Conservation (phyloP, 2,888 invertebrate genomes). For the Salticus scenicus region DNA sequence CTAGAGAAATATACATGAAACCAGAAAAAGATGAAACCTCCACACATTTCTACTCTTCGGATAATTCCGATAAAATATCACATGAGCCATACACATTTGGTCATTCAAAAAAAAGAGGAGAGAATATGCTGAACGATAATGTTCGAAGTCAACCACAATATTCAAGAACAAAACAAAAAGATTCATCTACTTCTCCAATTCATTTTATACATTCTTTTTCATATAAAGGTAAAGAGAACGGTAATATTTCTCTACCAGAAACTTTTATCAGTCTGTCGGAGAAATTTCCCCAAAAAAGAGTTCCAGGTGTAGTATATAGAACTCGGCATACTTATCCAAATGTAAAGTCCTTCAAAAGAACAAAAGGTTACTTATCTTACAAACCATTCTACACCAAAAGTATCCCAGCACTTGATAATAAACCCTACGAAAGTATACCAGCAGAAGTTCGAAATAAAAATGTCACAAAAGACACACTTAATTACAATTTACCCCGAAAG, state of each 20-base stretch:
- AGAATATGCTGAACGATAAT: neutral
- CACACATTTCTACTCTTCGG: neutral
- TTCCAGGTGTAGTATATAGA: constrained; percentile 52
- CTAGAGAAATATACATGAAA: constrained; percentile 32
- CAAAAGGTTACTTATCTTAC: constrained; percentile 40
- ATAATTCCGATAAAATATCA: constrained; percentile 10
- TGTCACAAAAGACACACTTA: constrained; percentile 11
- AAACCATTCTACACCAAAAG: constrained; percentile 27
- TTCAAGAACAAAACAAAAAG: constrained; percentile 16
- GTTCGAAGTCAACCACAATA: neutral
- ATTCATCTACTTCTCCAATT: neutral
- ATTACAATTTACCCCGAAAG: neutral
- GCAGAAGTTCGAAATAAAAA: constrained; percentile 18
- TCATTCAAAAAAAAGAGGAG: neutral
- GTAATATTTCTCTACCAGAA: neutral
- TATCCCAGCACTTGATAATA: constrained; percentile 31
- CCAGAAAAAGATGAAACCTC: neutral
- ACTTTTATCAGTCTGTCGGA: neutral
- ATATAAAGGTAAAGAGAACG: constrained; percentile 7
- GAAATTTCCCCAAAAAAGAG: constrained; percentile 29
- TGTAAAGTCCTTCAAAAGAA: constrained; percentile 5
- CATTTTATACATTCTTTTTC: constrained; percentile 15
- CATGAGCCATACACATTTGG: neutral
- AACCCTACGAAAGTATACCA: constrained; percentile 41
- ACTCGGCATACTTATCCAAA: constrained; percentile 29